phyloP scores from a whole-genome alignment of 2,797 vertebrate species.

The Hydrocynus forskahlii region DNA sequence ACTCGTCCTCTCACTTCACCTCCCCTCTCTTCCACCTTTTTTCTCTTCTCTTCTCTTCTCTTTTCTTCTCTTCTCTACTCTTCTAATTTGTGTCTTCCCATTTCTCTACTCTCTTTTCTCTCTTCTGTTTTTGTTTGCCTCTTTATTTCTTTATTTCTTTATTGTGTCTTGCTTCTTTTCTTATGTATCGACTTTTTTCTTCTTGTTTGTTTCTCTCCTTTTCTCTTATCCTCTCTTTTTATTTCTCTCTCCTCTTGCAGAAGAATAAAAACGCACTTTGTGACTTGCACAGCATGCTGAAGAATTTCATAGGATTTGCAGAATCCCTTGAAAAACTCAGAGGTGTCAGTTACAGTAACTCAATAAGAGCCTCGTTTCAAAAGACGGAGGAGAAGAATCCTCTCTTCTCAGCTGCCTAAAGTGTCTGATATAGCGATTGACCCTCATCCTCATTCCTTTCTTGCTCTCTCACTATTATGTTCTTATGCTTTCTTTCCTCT shows the following conservation, averaged over 20 bases:
- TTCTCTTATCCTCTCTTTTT: too few species aligned
- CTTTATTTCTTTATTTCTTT: neutral
- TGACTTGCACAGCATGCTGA: conserved; percentile 81
- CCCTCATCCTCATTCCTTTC: conserved; percentile 41
- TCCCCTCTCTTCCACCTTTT: conserved; percentile 28
- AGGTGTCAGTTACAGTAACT: conserved; percentile 79
- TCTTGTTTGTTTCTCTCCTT: conserved; percentile 39
- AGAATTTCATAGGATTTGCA: conserved; percentile 83
- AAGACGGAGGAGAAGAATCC: conserved; percentile 39
- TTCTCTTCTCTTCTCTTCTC: neutral
- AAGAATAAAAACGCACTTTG: conserved; percentile 73
- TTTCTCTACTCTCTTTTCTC: neutral
- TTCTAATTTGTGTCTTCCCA: neutral
- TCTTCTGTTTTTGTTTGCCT: neutral
- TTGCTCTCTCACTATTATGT: conserved; percentile 46
- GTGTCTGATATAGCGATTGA: conserved; percentile 52
- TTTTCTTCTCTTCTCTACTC: neutral
- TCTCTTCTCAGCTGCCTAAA: conserved; percentile 26
- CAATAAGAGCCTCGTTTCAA: conserved; percentile 63
- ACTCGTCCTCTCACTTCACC: conserved; percentile 52
- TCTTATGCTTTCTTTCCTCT: conserved; percentile 40
- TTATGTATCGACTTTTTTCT: neutral
- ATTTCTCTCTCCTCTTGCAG: conserved; percentile 66
- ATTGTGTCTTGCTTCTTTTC: neutral
- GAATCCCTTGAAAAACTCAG: conserved; percentile 86